Evolutionary conservation across 2,113 vertebrate genomes (phyloP).

Genomic region (Calyptomena viridis): DNA sequence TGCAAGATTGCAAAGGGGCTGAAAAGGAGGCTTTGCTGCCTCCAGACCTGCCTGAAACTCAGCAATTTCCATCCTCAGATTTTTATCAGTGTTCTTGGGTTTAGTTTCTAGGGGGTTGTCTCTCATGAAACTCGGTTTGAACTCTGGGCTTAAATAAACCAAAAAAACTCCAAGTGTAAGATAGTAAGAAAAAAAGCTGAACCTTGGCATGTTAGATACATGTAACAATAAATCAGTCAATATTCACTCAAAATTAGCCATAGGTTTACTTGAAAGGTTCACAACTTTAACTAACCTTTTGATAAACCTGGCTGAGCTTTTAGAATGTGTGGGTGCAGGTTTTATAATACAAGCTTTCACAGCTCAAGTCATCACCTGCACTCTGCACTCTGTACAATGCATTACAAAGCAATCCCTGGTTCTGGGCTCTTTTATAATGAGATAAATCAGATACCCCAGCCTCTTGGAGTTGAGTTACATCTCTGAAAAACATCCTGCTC

Average conservation of each 20-base stretch:
- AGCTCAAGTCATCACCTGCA: neutral
- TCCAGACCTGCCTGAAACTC: neutral
- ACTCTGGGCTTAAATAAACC: neutral
- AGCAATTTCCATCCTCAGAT: neutral
- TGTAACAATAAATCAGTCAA: neutral
- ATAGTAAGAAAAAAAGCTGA: neutral
- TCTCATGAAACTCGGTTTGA: neutral
- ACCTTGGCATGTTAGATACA: neutral
- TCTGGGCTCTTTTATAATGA: neutral
- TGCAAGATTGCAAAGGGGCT: neutral
- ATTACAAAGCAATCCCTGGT: neutral
- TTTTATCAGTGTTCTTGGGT: neutral
- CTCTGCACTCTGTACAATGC: neutral
- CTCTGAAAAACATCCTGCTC: neutral
- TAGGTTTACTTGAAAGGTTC: conserved; percentile 21
- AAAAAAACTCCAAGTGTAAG: neutral
- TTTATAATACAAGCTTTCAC: neutral
- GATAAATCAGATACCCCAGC: neutral
- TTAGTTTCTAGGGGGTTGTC: neutral
- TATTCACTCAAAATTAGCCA: conserved; percentile 18
- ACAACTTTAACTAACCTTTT: neutral
- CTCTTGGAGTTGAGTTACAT: neutral
- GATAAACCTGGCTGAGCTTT: conserved; percentile 4
- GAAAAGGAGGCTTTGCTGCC: neutral
- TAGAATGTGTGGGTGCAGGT: conserved; percentile 2